Percentiles rank a stretch among this genome's conserved stretches.
phyloP scores from a whole-genome alignment of 1,140 invertebrate genomes.

The Euschistus heros region DNA sequence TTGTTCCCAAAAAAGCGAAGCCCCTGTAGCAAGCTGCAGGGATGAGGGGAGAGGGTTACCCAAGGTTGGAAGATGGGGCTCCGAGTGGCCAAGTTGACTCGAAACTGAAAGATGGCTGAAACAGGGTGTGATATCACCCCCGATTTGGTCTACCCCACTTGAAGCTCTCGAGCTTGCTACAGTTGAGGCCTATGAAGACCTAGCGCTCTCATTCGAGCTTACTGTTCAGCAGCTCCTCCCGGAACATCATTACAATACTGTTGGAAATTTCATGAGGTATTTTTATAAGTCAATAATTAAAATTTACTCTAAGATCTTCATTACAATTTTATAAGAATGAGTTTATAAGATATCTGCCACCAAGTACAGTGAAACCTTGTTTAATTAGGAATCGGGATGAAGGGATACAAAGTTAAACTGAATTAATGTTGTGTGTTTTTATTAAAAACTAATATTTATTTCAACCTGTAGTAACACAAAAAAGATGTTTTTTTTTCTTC shows the following conservation, averaged over 20 bases:
- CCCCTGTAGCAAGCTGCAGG: background rate
- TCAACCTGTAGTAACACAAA: too few relatives aligned
- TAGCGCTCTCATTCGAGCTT: constrained; percentile 61
- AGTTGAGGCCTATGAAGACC: constrained; percentile 64
- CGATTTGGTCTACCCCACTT: constrained; percentile 46
- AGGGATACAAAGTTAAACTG: too few relatives aligned
- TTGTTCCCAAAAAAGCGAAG: background rate
- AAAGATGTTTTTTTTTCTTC: too few relatives aligned
- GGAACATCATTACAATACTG: constrained; percentile 73
- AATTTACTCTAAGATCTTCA: too few relatives aligned
- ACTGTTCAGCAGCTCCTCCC: constrained; percentile 63
- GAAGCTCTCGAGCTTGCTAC: constrained; percentile 43
- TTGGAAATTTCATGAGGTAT: constrained; percentile 65
- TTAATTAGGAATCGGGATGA: too few relatives aligned
- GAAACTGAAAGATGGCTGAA: constrained; percentile 32
- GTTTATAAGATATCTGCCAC: too few relatives aligned
- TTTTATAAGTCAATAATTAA: too few relatives aligned
- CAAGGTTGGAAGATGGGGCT: constrained; percentile 66
- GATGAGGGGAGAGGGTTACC: constrained; percentile 6
- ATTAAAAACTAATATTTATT: too few relatives aligned
- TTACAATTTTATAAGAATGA: too few relatives aligned
- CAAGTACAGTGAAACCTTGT: too few relatives aligned
- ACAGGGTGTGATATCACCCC: constrained; percentile 43
- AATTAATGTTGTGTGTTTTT: too few relatives aligned
- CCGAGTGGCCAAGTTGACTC: constrained; percentile 90